Base-by-base conservation (phyloP, 2,888 invertebrate genomes). In the Sarcophaga rosellei region DNA sequence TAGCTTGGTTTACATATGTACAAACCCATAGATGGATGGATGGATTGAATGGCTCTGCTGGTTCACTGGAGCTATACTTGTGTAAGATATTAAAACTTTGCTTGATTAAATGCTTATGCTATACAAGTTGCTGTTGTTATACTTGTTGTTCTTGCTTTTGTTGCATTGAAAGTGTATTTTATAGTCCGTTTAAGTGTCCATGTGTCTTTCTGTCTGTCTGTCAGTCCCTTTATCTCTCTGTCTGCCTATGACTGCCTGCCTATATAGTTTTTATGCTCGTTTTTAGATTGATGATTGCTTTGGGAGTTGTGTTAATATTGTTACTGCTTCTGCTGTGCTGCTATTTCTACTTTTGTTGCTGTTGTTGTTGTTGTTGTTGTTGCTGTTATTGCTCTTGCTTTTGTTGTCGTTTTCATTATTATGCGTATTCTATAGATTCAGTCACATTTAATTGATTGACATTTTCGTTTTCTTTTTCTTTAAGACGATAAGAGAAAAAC, bases 381-480 rank as follows among this genome's bases (percentile, higher is more conserved):
- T 78, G 69, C 47, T 53, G 74, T 75, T 57, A 53, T 17, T 17
- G 17, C 15, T 63, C 25, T 59, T 76, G 66, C 45, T 25, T 47
- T 68, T 47, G 25, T 73, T 73, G 10, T 68, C 79, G 53, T 70
- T 76, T 10, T 23, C 63, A n/a, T 78, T 85, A 53, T 74, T 75
- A 23, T 53, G 81, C 61, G 76, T 81, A 81, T 86, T 81, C 44
- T 74, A 77, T 86, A 78, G 77, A 69, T 78, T 76, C 72, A 81
- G 86, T 86, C 84, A 81, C 84, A 86, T 86, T 86, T 78, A 86
- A 86, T 86, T 86, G 84, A 86, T 86, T 84, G 81, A 84, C 84
- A 84, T 81, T 86, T 86, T 86, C 83, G 53, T 53, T 83, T 79
- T 79, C 75, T 79, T 75, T 75, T 70, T 35, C 35, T 35, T 82